Percentiles rank a stretch among this genome's conserved stretches.
phyloP scores from a whole-genome alignment of 2,113 vertebrate genomes.

The Chrysemys picta region DNA sequence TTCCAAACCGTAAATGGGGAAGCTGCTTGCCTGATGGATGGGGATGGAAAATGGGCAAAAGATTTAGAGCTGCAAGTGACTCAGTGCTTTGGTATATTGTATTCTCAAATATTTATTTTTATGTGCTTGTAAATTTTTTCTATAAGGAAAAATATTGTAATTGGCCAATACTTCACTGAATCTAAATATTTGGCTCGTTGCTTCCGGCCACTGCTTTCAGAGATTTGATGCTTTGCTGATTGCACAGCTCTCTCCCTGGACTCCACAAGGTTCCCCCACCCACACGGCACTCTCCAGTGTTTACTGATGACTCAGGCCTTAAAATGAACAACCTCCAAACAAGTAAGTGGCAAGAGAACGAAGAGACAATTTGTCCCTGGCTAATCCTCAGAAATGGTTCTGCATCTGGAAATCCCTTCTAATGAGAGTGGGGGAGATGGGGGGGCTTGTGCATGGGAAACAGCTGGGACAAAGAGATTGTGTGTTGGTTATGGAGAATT shows the following conservation, averaged over 20 bases:
- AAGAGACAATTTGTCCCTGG: background rate
- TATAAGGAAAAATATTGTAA: conserved; percentile 38
- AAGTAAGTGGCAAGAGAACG: background rate
- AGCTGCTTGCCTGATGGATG: background rate
- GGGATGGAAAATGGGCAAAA: background rate
- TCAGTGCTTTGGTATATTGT: conserved; percentile 47
- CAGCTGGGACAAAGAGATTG: accelerated
- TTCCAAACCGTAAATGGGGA: conserved; percentile 4
- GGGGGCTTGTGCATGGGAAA: background rate
- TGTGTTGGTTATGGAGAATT: background rate
- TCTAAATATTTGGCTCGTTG: conserved; percentile 52
- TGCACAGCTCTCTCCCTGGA: background rate
- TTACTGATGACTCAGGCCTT: background rate
- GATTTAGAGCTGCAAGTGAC: conserved; percentile 14
- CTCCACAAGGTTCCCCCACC: background rate
- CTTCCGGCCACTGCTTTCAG: accelerated
- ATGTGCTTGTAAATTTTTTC: conserved; percentile 43
- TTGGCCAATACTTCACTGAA: conserved; percentile 36
- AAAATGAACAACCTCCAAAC: background rate
- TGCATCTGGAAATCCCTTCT: background rate
- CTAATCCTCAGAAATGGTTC: conserved; percentile 19
- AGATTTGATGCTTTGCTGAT: background rate
- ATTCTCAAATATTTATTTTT: conserved; percentile 52
- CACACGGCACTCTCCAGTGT: background rate
- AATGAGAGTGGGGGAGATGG: background rate